Base-by-base conservation (phyloP, 2,888 invertebrate genomes). In the Drosophila hamatofila region DNA sequence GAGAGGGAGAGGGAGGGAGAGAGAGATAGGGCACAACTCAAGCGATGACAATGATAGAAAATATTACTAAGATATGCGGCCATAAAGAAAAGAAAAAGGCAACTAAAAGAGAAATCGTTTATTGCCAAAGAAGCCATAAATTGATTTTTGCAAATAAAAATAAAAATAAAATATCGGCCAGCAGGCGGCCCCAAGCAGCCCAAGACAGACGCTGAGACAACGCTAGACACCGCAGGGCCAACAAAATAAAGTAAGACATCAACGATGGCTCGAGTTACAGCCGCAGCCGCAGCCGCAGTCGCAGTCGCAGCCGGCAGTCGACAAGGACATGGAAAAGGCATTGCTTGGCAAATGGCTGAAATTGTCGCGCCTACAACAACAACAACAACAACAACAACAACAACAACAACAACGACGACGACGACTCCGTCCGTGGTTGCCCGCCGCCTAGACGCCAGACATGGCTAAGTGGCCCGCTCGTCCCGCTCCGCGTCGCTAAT, bases 71-170 rank as follows among this genome's bases (percentile, higher is more conserved):
- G 88, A 90, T 89, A 90, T 87, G 89, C 81, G 89, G 59, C 84
- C 83, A 90, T 84, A 89, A 90, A 90, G 88, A 80, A 77, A 69
- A 57, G 81, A 60, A 67, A 65, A 86, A 81, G 85, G 84, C 90
- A 90, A 89, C 89, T 89, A 90, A 89, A 89, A 86, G 90, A 90
- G 83, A 90, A 90, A 90, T 90, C 90, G 90, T 90, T 90, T 90
- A 89, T 87, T 90, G 89, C 91, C 80, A 88, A 90, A 88, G 87
- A 88, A 76, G 72, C 90, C 87, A 87, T 87, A 87, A 87, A 87
- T 87, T 87, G 90, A 87, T 90, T 87, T 90, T 90, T 88, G 87
- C 85, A 89, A 86, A 86, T 90, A 90, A 90, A 90, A 86, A 86
- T 90, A 90, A 86, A 90, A 86, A 86, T 90, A 86, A 86, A 89